Percentiles rank a stretch among this genome's conserved stretches.
phyloP scores from a whole-genome alignment of 2,113 vertebrate species.

The Noturus placidus region DNA sequence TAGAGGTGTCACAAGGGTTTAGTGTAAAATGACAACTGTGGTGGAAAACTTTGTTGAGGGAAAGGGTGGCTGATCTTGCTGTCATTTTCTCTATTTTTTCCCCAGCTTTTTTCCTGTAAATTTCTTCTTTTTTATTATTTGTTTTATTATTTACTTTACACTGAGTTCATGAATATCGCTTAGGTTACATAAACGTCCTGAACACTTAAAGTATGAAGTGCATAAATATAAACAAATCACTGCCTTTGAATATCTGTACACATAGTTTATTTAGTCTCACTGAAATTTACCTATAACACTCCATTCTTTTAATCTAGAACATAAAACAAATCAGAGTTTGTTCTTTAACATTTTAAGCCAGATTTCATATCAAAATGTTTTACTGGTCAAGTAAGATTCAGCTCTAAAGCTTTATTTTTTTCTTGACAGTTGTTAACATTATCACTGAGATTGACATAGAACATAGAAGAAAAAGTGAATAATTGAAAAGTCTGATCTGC shows the following conservation, averaged over 20 bases:
- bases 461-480: background rate
- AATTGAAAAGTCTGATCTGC: background rate
- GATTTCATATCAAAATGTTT: background rate
- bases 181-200: background rate
- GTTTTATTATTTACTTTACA: background rate
- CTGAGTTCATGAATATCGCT: background rate
- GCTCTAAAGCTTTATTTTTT: background rate
- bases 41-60: background rate
- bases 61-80: conserved; percentile 22
- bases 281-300: background rate
- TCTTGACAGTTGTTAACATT: background rate
- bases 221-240: background rate
- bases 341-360: background rate
- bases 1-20: conserved; percentile 19
- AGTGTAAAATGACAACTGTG: conserved; percentile 14
- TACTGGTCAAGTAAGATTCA: background rate
- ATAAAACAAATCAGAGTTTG: background rate
- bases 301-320: background rate
- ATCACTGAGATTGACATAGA: background rate
- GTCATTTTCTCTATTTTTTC: background rate
- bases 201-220: background rate
- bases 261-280: background rate
- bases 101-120: background rate
- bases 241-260: background rate
- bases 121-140: background rate